A percentile compares a stretch with the other conserved stretches of the same genome.
Evolutionary conservation across 2,888 invertebrate species (phyloP).

Genomic region (Dasysyrphus tricinctus): DNA sequence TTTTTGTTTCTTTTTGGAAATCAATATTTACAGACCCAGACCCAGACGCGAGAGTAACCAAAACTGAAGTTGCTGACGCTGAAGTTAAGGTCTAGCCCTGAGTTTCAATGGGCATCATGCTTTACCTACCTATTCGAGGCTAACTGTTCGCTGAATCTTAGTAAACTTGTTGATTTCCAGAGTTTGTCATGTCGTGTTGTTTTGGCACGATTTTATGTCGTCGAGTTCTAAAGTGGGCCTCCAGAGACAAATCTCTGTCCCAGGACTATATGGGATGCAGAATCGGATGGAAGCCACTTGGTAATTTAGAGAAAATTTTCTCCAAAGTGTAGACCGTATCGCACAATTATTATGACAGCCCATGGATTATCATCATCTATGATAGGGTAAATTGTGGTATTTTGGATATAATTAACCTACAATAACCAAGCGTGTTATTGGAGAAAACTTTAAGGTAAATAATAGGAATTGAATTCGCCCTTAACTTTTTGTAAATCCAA

Average conservation of each 20-base stretch:
- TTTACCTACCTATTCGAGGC: constrained; percentile 48
- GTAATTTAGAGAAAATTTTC: constrained; percentile 52
- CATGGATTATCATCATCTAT: not conserved
- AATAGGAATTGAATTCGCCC: too few relatives aligned
- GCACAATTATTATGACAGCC: constrained; percentile 65
- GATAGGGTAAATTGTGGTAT: constrained; percentile 20
- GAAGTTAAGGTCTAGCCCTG: constrained; percentile 8
- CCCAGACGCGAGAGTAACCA: constrained; percentile 21
- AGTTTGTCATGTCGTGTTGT: constrained; percentile 76
- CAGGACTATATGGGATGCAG: not conserved
- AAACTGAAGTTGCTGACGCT: constrained; percentile 5
- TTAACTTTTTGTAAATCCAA: too few relatives aligned
- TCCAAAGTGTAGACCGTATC: constrained; percentile 51
- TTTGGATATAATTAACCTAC: constrained; percentile 2
- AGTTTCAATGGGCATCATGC: constrained; percentile 15
- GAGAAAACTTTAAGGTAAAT: not conserved
- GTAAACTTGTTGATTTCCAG: constrained; percentile 54
- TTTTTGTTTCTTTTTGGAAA: constrained; percentile 32
- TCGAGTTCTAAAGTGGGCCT: constrained; percentile 48
- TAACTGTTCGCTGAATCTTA: constrained; percentile 64
- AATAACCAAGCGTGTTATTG: not conserved
- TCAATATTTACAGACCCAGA: constrained; percentile 51
- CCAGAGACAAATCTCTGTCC: constrained; percentile 51
- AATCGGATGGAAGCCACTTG: constrained; percentile 13
- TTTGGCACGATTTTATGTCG: constrained; percentile 76